Conservation (phyloP, 2,888 invertebrate genomes). For the Xestia sexstrigata region DNA sequence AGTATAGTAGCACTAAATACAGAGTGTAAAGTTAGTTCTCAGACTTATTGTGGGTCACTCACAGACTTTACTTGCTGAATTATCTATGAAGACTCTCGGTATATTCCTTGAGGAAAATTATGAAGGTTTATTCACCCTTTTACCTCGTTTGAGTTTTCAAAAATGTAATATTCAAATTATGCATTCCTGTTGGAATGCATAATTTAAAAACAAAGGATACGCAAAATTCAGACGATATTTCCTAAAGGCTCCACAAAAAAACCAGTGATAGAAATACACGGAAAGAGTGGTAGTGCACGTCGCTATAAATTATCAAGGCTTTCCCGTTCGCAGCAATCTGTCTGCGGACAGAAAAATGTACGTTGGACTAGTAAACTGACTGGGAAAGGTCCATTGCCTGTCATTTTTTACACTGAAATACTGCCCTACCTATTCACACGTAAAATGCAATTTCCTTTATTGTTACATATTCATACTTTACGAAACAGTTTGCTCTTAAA, state of each 20-base stretch:
- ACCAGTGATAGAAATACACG: constrained; percentile 41
- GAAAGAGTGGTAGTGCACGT: constrained; percentile 56
- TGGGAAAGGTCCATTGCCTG: constrained; percentile 32
- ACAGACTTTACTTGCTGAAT: constrained; percentile 38
- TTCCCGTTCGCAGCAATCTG: constrained; percentile 58
- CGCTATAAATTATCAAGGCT: constrained; percentile 63
- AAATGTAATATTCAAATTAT: background rate
- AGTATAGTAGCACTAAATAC: constrained; percentile 40
- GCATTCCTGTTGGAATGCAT: no score
- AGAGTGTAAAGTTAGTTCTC: constrained; percentile 53
- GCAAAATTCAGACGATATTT: constrained; percentile 28
- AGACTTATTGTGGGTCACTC: constrained; percentile 48
- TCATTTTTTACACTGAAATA: constrained; percentile 48
- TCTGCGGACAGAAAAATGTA: constrained; percentile 54
- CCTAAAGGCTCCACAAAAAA: constrained; percentile 18
- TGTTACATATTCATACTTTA: constrained; percentile 28
- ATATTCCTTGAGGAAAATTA: constrained; percentile 12
- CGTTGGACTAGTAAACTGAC: constrained; percentile 47
- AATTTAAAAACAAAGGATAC: background rate
- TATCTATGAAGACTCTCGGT: constrained; percentile 29
- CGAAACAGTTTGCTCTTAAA: constrained; percentile 25
- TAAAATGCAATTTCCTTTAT: constrained; percentile 39
- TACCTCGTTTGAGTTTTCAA: background rate
- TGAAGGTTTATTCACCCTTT: constrained; percentile 1
- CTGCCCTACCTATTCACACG: constrained; percentile 10